A percentile compares a stretch with the other conserved stretches of the same genome.
phyloP scores from a whole-genome alignment of 2,113 vertebrate genomes.

The Anhinga anhinga region DNA sequence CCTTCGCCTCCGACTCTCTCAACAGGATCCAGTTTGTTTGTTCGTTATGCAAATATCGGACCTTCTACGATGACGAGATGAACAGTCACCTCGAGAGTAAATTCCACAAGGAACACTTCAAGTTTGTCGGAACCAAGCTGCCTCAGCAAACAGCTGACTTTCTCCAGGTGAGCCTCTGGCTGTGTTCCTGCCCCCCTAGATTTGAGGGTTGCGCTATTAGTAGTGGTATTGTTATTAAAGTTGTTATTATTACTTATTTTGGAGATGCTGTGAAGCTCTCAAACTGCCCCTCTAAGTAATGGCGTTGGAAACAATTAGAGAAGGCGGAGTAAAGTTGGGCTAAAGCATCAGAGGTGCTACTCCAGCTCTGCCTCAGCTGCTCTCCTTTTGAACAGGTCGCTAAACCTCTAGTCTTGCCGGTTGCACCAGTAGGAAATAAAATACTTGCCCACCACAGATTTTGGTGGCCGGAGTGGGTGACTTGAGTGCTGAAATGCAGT shows the following conservation, averaged over 20 bases:
- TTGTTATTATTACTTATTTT: not conserved
- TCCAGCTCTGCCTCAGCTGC: not conserved
- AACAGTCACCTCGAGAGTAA: conserved; percentile 85
- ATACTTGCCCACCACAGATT: not conserved
- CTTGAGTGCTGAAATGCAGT: not conserved
- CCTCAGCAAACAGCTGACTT: conserved; percentile 91
- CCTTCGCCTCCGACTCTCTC: not conserved
- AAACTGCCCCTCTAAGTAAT: not conserved
- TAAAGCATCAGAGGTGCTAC: not conserved
- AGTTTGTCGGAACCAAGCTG: conserved; percentile 85
- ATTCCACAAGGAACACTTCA: conserved; percentile 93
- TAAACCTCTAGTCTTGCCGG: not conserved
- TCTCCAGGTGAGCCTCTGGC: conserved; percentile 78
- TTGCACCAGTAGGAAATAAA: not conserved
- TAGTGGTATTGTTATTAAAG: no score
- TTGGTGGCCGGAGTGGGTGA: not conserved
- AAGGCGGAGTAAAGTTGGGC: not conserved
- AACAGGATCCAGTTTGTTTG: conserved; percentile 90
- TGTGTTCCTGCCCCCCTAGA: fast-evolving
- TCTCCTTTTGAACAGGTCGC: not conserved
- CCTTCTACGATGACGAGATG: conserved; percentile 93
- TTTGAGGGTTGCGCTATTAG: not conserved
- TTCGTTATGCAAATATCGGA: conserved; percentile 92
- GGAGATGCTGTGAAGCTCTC: not conserved
- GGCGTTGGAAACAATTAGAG: not conserved